Evolutionary conservation across 2,113 vertebrate species (phyloP), one percentile per base, ranked within the genome.

Genomic region (Gobius niger): DNA sequence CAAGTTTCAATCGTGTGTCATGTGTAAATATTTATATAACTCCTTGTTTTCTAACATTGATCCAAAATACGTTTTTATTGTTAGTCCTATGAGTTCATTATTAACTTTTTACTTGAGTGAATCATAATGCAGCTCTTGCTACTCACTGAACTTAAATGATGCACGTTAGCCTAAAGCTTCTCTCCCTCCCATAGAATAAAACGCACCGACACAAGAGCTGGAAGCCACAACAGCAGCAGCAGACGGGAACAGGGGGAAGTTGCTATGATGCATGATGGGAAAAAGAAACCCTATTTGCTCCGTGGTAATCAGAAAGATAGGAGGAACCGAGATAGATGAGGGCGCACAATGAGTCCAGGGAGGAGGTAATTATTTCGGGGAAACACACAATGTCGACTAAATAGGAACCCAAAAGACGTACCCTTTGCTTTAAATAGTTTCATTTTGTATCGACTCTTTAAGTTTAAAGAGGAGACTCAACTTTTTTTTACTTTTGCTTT

Each of bases 261-360:
- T 69, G 52, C 54, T 76, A 54, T 50, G 65, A 82, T 62, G 61
- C 69, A 69, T 24, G 16, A 44, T 67, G 56, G 54, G 54, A 85
- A 50, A 47, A 24, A 66, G 41, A 68, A 73, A 84, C 67, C 51
- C 74, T 73, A 84, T 85, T 85, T 85, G 65, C 74, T 70, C 75
- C 80, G 73, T 44, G 13, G 67, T 75, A 82, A 83, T 88, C 82
- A 80, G 72, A 77, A 77, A 83, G 77, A 78, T 72, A 67, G 60
- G 72, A 64, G 67, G 67, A 79, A 40, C 0, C 67, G 70, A 86
- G 87, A 89, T 76, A 82, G 84, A 89, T 87, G 82, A 82, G 73
- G 50, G 63, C 73, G 82, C 78, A 83, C 78, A 83, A 81, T 82
- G 73, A 87, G 53, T 74, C 77, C 53, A 70, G 75, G 76, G 70